Base-by-base conservation (phyloP, 2,797 vertebrate species). In the Gymnoscopelus microlampas region DNA sequence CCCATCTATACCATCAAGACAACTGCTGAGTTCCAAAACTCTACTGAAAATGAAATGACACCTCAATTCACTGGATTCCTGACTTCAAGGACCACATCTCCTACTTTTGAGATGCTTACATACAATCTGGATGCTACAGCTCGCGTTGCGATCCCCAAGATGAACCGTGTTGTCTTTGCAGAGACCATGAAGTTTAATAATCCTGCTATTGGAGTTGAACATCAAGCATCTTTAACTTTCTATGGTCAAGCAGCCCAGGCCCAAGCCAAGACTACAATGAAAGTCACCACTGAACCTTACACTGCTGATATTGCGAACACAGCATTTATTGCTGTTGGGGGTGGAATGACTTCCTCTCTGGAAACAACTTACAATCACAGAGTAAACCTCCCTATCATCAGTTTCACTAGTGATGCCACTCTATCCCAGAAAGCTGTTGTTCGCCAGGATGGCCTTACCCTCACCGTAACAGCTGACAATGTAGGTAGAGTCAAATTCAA, bases 1-100 rank as follows among this genome's bases (percentile, higher is more conserved):
- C 96, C 98, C 14, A 87, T 97, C 85, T 96, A 98, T 78, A 90
- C 66, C 0, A 51, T 97, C 24, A 94, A 90, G 62, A 93, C 92
- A 12, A 86, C 87, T 77, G 95, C 87, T 79, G 92, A 94, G 67
- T 54, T 98, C 74, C 84, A 88, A 58, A 99, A 98, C 74, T 75
- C 90, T 56, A 97, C 95, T 32, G 77, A 87, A 67, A 93, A 68
- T 60, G 71, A 69, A 66, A 87, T 83, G 57, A 92, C 76, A 51
- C 95, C 94, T 67, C 91, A 95, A 78, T 91, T 98, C 48, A 86
- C 89, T 51, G 95, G 92, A 70, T 92, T 91, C 13, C 8, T 98
- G 23, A 87, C 80, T 13, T 95, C 95, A 51, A 82, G 92, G 70
- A 93, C 92, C 70, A 90, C 79, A 2, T 96, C 95, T 71, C 85